These are phyloP conservation scores for Equus przewalskii DNA, from an alignment of 2,113 vertebrate species.

Conservation along the genomic window DNA sequence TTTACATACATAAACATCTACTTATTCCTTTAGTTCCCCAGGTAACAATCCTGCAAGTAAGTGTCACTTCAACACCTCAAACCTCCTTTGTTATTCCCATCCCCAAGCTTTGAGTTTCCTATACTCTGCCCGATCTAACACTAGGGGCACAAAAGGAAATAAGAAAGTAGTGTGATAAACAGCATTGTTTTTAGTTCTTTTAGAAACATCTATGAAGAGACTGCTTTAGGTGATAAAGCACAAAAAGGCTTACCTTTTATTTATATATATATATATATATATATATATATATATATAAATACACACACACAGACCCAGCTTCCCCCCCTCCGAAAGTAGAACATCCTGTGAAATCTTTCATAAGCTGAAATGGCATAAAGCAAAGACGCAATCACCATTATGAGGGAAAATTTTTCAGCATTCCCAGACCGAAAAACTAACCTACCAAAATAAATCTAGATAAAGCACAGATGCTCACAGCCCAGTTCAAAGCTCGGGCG, in stretches of 20 bases:
- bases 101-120: neutral
- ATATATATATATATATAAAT: neutral
- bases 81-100: neutral
- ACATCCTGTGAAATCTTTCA: too few species aligned
- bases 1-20: neutral
- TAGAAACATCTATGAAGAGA: neutral
- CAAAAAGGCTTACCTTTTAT: neutral
- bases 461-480: too few species aligned
- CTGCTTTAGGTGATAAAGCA: constrained; percentile 27
- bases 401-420: too few species aligned
- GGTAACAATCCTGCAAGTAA: neutral
- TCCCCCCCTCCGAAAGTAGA: too few species aligned
- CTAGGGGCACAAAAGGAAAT: neutral
- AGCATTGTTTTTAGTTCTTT: neutral
- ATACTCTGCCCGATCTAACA: neutral
- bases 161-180: neutral
- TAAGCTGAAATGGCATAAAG: too few species aligned
- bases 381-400: too few species aligned
- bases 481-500: too few species aligned
- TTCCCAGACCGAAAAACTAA: too few species aligned
- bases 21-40: neutral
- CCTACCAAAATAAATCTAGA: too few species aligned
- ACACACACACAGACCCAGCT: too few species aligned
- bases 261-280: neutral
- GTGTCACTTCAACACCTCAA: constrained; percentile 7